Base-by-base conservation (phyloP, 2,113 vertebrate genomes). In the Seriola dumerili region DNA sequence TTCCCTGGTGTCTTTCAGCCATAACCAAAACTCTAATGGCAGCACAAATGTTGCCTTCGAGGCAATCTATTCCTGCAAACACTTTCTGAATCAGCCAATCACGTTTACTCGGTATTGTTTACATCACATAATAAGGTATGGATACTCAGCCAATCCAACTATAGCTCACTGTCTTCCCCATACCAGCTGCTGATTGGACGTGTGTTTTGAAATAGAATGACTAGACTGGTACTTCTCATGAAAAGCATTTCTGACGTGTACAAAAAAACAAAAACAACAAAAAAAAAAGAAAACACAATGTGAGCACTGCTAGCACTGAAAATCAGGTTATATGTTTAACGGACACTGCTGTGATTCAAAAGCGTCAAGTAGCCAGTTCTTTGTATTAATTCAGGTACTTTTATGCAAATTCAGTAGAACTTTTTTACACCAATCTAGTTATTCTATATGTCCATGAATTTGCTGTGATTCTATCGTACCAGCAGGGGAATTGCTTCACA, bases 321-420 rank as follows among this genome's bases (percentile, higher is more conserved):
- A 88, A 94, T 94, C 94, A 94, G 94, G 94, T 95, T 88, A 71
- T 89, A 85, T 91, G 84, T 93, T 93, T 77, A 89, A 92, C 92
- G 92, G 94, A 95, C 92, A 93, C 91, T 94, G 94, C 94, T 96
- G 94, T 95, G 93, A 95, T 93, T 94, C 85, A 89, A 88, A 90
- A 93, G 89, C 89, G 83, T 94, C 92, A 94, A 95, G 92, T 94
- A 93, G 94, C 93, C 84, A 76, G 90, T 93, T 89, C 88, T 91
- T 84, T 94, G 92, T 93, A 85, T 92, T 92, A 87, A 94, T 96
- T 95, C 94, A 95, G 95, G 95, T 95, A 95, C 92, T 95, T 95
- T 95, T 95, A 96, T 95, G 95, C 95, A 96, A 95, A 95, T 91
- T 91, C 82, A 83, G 88, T 90, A 78, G 72, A 84, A 90, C 76